Evolutionary conservation across 1,140 invertebrate genomes (phyloP).

Genomic region (Zaprionus davidi): DNA sequence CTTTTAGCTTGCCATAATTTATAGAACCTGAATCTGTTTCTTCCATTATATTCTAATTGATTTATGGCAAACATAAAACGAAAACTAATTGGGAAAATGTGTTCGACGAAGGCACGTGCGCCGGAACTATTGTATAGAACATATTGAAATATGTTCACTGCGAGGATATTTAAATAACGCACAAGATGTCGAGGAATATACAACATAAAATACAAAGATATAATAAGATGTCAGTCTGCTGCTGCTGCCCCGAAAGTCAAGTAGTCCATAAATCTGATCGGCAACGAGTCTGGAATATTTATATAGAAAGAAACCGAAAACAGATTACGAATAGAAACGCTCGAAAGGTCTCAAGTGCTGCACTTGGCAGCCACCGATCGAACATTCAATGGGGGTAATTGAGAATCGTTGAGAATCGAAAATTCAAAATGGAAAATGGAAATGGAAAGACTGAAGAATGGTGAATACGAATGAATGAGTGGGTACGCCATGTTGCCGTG

Average conservation of each 20-base stretch:
- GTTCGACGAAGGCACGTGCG: conserved; percentile 46
- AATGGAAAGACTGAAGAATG: neutral
- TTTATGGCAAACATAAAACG: conserved; percentile 57
- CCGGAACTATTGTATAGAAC: conserved; percentile 28
- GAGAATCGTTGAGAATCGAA: conserved; percentile 45
- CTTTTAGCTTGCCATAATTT: conserved; percentile 28
- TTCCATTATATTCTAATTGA: conserved; percentile 59
- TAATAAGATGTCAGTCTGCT: conserved; percentile 45
- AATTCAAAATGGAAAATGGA: conserved; percentile 29
- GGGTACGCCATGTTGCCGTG: conserved; percentile 46
- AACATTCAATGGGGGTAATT: conserved; percentile 42
- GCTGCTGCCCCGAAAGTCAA: conserved; percentile 45
- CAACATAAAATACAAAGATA: conserved; percentile 14
- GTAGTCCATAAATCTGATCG: conserved; percentile 67
- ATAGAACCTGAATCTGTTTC: conserved; percentile 31
- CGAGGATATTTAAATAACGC: conserved; percentile 13
- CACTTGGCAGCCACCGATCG: conserved; percentile 46
- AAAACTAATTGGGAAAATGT: conserved; percentile 35
- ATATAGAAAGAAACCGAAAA: conserved; percentile 49
- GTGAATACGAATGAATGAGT: neutral
- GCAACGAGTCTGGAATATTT: conserved; percentile 68
- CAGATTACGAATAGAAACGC: conserved; percentile 67
- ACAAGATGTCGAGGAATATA: conserved; percentile 12
- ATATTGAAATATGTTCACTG: conserved; percentile 32
- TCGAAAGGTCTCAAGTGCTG: conserved; percentile 56